Conservation (phyloP, 2,888 invertebrate genomes). For the Scaeva pyrastri region DNA sequence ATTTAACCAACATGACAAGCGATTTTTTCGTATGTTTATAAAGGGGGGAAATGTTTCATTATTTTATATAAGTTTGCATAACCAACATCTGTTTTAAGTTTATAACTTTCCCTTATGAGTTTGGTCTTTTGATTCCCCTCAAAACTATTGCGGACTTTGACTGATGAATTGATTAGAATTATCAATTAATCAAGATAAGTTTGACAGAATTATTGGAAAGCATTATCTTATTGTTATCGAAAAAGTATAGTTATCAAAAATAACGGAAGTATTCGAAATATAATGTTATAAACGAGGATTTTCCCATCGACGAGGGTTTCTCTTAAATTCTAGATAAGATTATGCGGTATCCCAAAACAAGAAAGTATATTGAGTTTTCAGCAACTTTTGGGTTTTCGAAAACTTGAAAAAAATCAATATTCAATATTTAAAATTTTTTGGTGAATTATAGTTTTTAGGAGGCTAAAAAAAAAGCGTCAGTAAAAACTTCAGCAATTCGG, state of each 20-base stretch:
- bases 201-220: slow-evolving; percentile 30
- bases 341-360: too few relatives aligned
- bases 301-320: too few relatives aligned
- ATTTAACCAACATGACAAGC: slow-evolving; percentile 47
- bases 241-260: background rate
- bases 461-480: too few relatives aligned
- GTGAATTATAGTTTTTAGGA: too few relatives aligned
- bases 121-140: background rate
- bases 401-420: too few relatives aligned
- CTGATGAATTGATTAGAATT: background rate
- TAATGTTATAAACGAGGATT: too few relatives aligned
- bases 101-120: background rate
- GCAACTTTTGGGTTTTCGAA: too few relatives aligned
- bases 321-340: too few relatives aligned
- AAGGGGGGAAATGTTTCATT: slow-evolving; percentile 1
- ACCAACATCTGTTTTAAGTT: slow-evolving; percentile 36
- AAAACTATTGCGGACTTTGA: background rate
- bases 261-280: background rate
- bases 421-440: too few relatives aligned
- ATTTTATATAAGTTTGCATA: background rate
- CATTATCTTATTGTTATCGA: background rate
- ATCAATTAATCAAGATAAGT: slow-evolving; percentile 56
- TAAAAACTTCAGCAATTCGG: too few relatives aligned
- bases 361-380: too few relatives aligned
- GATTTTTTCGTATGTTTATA: slow-evolving; percentile 9